Conservation (phyloP, 2,797 vertebrate genomes). For the Chelonia mydas region DNA sequence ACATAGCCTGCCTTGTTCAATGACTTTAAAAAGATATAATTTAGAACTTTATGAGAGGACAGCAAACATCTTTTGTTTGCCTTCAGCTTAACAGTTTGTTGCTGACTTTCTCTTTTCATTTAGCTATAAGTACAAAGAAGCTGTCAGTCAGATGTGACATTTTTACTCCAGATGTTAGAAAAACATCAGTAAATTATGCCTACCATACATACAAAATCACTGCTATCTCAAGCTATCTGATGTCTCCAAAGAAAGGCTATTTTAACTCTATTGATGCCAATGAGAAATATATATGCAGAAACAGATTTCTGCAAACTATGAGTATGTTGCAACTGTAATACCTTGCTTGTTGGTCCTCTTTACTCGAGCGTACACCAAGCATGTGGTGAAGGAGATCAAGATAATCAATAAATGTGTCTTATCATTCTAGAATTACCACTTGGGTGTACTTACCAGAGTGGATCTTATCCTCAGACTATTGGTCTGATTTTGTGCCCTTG, state of each 20-base stretch:
- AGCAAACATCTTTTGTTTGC: conserved; percentile 32
- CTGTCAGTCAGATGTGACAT: conserved; percentile 46
- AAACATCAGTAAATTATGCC: conserved; percentile 31
- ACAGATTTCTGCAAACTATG: background rate
- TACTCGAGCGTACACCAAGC: background rate
- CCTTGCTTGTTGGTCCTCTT: background rate
- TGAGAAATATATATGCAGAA: background rate
- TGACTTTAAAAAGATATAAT: conserved; percentile 27
- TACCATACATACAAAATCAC: conserved; percentile 5
- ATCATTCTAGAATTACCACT: conserved; percentile 11
- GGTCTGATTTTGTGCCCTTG: conserved; percentile 22
- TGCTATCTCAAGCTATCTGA: conserved; percentile 7
- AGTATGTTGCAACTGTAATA: background rate
- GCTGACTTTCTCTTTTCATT: conserved; percentile 46
- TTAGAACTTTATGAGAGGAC: background rate
- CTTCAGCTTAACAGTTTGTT: conserved; percentile 23
- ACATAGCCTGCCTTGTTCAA: background rate
- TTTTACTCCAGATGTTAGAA: conserved; percentile 53
- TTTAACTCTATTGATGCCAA: background rate
- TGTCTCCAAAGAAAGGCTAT: background rate
- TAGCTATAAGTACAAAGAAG: conserved; percentile 34
- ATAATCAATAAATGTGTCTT: conserved; percentile 1
- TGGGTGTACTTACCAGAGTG: background rate
- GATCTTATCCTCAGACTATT: conserved; percentile 23
- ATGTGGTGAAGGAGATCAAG: background rate